These are phyloP conservation scores for Micronisus gabar DNA, from an alignment of 2,113 vertebrate genomes.

Conservation along the genomic window DNA sequence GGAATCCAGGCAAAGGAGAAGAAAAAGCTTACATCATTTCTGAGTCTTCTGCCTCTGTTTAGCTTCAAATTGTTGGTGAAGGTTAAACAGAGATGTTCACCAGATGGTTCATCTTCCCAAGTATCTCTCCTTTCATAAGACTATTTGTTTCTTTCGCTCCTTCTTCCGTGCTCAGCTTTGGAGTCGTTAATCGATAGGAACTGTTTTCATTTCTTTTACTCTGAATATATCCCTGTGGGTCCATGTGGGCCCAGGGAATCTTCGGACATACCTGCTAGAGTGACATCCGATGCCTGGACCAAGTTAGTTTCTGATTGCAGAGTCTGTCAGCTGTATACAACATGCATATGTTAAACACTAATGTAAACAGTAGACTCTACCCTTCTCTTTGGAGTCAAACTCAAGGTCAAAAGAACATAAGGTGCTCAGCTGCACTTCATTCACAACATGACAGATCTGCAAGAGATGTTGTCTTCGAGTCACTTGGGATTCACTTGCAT, in stretches of 20 bases:
- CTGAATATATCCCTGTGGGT: not conserved
- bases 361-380: not conserved
- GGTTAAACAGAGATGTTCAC: constrained; percentile 36
- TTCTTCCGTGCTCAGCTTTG: not conserved
- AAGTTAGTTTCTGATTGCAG: not conserved
- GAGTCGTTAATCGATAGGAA: not conserved
- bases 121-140: not conserved
- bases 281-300: not conserved
- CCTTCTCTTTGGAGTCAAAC: not conserved
- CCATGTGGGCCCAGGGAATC: not conserved
- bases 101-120: constrained; percentile 44
- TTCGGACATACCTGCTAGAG: not conserved
- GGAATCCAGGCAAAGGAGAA: not conserved
- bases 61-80: constrained; percentile 43
- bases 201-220: not conserved
- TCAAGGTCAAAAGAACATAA: not conserved
- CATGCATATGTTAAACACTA: not conserved
- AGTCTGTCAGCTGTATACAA: not conserved
- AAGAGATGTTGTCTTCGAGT: not conserved
- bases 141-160: not conserved
- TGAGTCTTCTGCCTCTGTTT: constrained; percentile 44
- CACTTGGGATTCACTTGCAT: not conserved
- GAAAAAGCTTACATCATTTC: constrained; percentile 30
- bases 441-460: not conserved
- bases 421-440: not conserved